Evolutionary conservation across 2,113 vertebrate species (phyloP).

Genomic region (Pluvialis apricaria): DNA sequence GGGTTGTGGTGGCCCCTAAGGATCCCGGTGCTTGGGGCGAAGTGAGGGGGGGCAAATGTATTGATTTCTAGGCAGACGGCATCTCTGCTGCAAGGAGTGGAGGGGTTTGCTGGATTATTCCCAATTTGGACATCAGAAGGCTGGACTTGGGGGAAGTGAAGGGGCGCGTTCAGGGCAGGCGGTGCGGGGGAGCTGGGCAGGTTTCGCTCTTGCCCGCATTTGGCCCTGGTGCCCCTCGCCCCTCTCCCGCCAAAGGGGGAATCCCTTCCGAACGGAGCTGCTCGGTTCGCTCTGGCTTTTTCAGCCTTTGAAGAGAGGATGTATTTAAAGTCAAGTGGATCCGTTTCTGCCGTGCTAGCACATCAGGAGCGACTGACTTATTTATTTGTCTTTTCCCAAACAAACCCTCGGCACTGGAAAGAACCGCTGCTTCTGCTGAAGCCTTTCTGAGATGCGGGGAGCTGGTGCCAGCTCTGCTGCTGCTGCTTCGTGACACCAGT

Average conservation of each 20-base stretch:
- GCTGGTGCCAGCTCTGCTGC: neutral
- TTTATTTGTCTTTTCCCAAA: neutral
- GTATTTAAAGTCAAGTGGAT: neutral
- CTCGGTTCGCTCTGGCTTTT: fast-evolving
- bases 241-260: neutral
- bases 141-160: neutral
- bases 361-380: neutral
- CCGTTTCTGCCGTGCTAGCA: fast-evolving
- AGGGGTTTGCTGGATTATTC: neutral
- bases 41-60: neutral
- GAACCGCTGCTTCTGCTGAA: neutral
- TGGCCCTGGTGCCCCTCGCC: neutral
- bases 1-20: neutral
- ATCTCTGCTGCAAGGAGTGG: neutral
- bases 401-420: neutral
- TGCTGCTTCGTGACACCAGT: fast-evolving
- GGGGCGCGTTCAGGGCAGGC: fast-evolving
- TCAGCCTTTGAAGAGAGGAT: neutral
- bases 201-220: fast-evolving
- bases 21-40: neutral
- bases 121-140: fast-evolving
- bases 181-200: fast-evolving
- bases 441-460: fast-evolving
- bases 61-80: neutral
- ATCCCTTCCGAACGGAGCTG: neutral